These are phyloP conservation scores for Choloepus hoffmanni DNA, from an alignment of 2,113 vertebrate species.

Conservation along the genomic window DNA sequence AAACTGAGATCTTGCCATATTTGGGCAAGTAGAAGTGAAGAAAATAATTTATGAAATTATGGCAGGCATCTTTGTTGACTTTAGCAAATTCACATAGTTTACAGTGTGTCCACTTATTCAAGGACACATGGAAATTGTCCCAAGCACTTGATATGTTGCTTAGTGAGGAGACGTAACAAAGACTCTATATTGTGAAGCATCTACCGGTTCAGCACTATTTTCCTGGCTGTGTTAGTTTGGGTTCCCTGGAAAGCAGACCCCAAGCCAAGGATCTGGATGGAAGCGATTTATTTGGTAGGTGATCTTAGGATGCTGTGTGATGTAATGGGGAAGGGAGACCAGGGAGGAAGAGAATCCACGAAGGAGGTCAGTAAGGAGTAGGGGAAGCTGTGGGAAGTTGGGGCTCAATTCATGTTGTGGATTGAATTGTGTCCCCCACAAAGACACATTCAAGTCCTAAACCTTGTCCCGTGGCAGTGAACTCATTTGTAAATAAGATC, in stretches of 20 bases:
- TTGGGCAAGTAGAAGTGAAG: neutral
- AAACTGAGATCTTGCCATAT: neutral
- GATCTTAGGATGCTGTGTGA: neutral
- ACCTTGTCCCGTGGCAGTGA: too few relatives aligned
- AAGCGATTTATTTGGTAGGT: accelerated
- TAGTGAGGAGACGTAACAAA: too few relatives aligned
- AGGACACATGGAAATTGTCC: neutral
- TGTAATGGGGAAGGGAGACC: neutral
- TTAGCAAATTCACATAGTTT: neutral
- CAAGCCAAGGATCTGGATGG: neutral
- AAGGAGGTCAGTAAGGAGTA: accelerated
- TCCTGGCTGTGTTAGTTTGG: accelerated
- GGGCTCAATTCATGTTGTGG: accelerated
- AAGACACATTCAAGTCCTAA: too few relatives aligned
- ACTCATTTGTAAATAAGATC: too few relatives aligned
- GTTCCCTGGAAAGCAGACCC: neutral
- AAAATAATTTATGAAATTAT: neutral
- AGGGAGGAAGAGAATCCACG: too few relatives aligned
- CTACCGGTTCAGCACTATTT: too few relatives aligned
- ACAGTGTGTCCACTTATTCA: neutral
- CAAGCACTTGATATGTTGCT: neutral
- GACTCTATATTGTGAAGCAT: accelerated
- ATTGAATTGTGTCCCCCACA: too few relatives aligned
- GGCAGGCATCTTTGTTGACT: neutral
- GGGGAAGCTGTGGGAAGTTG: too few relatives aligned